Conservation (phyloP, 2,888 invertebrate species). For the Pemphredon lugubris region DNA sequence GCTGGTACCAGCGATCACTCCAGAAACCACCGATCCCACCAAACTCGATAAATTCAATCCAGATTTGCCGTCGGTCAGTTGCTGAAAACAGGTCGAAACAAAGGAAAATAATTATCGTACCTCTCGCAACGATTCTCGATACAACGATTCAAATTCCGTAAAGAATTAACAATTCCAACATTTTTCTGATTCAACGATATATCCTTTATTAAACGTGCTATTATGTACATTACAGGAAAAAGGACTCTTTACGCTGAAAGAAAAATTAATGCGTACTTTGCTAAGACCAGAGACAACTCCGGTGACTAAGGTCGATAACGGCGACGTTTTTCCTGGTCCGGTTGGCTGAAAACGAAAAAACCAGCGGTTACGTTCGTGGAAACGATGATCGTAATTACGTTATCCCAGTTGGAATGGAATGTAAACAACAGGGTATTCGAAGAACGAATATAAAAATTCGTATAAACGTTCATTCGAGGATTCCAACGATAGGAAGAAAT, state of each 20-base stretch:
- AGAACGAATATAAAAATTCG: no score
- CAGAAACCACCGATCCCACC: conserved; percentile 73
- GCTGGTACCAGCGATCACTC: conserved; percentile 75
- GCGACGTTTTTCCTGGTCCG: conserved; percentile 70
- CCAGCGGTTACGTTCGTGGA: background rate
- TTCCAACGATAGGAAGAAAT: background rate
- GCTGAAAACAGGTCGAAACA: conserved; percentile 57
- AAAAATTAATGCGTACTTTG: conserved; percentile 66
- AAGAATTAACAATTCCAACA: no score
- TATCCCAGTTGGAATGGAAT: no score
- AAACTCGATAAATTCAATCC: conserved; percentile 71
- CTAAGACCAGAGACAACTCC: conserved; percentile 72
- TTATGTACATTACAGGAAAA: no score
- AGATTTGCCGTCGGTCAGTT: conserved; percentile 53
- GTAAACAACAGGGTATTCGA: no score
- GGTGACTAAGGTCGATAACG: conserved; percentile 70
- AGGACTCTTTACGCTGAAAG: no score
- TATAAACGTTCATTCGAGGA: background rate
- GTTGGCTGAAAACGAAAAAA: conserved; percentile 65
- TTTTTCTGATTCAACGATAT: no score
- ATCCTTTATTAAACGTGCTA: no score
- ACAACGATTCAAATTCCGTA: no score
- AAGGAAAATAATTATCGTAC: background rate
- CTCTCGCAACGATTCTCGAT: no score
- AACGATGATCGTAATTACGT: conserved; percentile 4